Base-by-base conservation (phyloP, 2,888 invertebrate species). In the Lottia gigantea region DNA sequence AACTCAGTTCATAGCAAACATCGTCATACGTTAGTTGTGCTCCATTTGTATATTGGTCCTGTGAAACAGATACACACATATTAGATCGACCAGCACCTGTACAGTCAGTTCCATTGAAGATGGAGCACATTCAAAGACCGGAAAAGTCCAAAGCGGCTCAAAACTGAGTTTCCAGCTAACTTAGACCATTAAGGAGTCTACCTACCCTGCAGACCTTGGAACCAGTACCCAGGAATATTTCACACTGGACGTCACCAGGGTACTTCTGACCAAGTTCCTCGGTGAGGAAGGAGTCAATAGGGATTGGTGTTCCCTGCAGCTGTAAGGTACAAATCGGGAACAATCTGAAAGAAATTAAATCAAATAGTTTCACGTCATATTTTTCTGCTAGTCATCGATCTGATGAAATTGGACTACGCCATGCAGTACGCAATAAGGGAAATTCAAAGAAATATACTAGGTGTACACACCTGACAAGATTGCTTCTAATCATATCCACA, bases 121-220 rank as follows among this genome's bases (percentile, higher is more conserved):
- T n/a, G n/a, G n/a, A n/a, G n/a, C n/a, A n/a, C n/a, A n/a, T n/a
- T n/a, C n/a, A n/a, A n/a, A n/a, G n/a, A n/a, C n/a, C n/a, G n/a
- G n/a, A n/a, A n/a, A n/a, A n/a, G n/a, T n/a, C n/a, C n/a, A n/a
- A n/a, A n/a, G n/a, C n/a, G n/a, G n/a, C n/a, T n/a, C n/a, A n/a
- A n/a, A n/a, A n/a, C n/a, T n/a, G n/a, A n/a, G n/a, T n/a, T n/a
- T n/a, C n/a, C n/a, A n/a, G n/a, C n/a, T n/a, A n/a, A n/a, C n/a
- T n/a, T n/a, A n/a, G n/a, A n/a, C n/a, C n/a, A n/a, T 31, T 31
- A 31, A 2, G 31, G 31, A 3, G 3, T 31, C 31, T 31, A 62
- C 65, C 14, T 61, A 69, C 69, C 65, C 69, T 12, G 55, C 69
- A 69, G 55, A 69, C 55, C 61, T 69, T 69, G 16, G 69, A 69